phyloP scores from a whole-genome alignment of 1,140 invertebrate species.

The Apis dorsata region DNA sequence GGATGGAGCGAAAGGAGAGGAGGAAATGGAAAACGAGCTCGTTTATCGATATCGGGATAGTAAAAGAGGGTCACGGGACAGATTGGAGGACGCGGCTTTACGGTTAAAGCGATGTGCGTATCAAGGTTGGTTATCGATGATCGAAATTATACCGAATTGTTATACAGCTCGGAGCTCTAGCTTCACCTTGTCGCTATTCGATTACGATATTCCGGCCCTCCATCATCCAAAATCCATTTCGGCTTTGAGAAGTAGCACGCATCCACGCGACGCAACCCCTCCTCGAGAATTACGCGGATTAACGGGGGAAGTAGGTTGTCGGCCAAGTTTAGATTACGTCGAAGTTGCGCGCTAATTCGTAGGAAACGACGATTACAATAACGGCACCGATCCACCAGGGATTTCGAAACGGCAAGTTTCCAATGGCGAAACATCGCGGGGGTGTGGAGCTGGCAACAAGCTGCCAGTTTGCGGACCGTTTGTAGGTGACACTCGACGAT shows the following conservation, averaged over 20 bases:
- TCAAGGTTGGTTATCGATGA: constrained; percentile 48
- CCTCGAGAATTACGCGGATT: constrained; percentile 5
- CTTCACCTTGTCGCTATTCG: constrained; percentile 6
- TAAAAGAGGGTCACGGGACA: background rate
- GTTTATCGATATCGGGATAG: background rate
- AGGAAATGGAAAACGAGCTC: background rate
- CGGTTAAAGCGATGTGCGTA: constrained; percentile 8
- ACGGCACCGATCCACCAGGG: constrained; percentile 13
- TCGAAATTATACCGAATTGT: constrained; percentile 54
- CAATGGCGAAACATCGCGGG: constrained; percentile 2
- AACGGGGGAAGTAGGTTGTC: constrained; percentile 35
- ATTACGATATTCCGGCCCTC: constrained; percentile 40
- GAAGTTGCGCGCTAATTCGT: constrained; percentile 36
- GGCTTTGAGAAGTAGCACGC: background rate
- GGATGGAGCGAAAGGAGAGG: background rate
- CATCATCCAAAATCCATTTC: constrained; percentile 37
- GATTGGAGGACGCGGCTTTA: constrained; percentile 29
- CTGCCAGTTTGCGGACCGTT: too few species aligned
- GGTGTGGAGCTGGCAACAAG: too few species aligned
- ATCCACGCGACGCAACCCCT: background rate
- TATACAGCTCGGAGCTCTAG: constrained; percentile 33
- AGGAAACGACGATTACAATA: constrained; percentile 39
- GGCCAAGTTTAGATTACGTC: constrained; percentile 46
- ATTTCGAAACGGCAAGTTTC: constrained; percentile 25
- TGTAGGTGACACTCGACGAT: constrained; percentile 5